phyloP scores from a whole-genome alignment of 2,888 invertebrate genomes.

The Melipona beecheii region DNA sequence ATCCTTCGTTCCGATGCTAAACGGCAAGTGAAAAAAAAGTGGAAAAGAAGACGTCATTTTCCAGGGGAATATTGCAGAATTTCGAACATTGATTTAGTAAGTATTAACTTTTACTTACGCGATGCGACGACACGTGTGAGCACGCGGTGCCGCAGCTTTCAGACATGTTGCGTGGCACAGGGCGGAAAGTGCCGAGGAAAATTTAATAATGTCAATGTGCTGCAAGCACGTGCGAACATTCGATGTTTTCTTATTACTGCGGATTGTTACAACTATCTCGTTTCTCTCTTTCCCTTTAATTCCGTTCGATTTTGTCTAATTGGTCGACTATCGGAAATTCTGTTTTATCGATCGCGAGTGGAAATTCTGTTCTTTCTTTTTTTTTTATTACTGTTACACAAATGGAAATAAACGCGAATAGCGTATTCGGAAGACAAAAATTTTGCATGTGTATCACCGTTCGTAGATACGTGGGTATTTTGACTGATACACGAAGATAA shows the following conservation, averaged over 20 bases:
- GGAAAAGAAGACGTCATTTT: not conserved
- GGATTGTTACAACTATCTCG: not conserved
- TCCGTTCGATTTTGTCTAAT: not conserved
- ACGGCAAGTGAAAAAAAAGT: not conserved
- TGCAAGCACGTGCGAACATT: constrained; percentile 29
- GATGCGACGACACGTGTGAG: not conserved
- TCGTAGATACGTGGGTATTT: too few relatives aligned
- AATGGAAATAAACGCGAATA: too few relatives aligned
- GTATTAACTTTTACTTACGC: not conserved
- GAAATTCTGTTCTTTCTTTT: too few relatives aligned
- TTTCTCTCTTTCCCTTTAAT: not conserved
- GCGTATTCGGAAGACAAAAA: too few relatives aligned
- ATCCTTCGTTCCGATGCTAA: not conserved
- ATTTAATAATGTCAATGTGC: constrained; percentile 38
- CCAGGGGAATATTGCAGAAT: not conserved
- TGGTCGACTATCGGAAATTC: too few relatives aligned
- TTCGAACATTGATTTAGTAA: constrained; percentile 11
- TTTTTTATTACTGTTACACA: too few relatives aligned
- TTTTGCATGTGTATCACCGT: too few relatives aligned
- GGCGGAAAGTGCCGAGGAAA: constrained; percentile 12
- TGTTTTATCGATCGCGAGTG: too few relatives aligned
- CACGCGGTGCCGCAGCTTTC: not conserved
- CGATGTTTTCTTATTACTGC: not conserved
- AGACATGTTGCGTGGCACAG: constrained; percentile 13
- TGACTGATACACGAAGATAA: too few relatives aligned